A percentile compares a stretch with the other conserved stretches of the same genome.
Conservation (phyloP, 2,888 invertebrate genomes). For the Axea sp. region DNA sequence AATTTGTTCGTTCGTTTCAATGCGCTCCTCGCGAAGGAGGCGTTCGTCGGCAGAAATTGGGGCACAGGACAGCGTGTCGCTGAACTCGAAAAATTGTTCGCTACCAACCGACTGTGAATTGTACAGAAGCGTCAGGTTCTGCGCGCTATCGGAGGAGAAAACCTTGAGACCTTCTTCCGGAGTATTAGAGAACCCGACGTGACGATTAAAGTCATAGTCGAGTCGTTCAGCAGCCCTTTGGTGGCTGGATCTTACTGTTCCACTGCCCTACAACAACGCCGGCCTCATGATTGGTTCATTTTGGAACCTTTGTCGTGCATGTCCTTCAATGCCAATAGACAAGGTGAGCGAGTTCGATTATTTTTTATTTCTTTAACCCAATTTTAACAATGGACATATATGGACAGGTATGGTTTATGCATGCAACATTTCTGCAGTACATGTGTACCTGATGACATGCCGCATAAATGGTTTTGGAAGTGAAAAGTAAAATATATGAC, state of each 20-base stretch:
- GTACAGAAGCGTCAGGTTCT: conserved; percentile 26
- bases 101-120: too few relatives aligned
- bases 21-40: too few relatives aligned
- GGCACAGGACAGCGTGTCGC: too few relatives aligned
- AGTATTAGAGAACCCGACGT: conserved; percentile 32
- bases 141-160: conserved; percentile 23
- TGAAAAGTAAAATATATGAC: too few relatives aligned
- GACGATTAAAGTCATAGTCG: conserved; percentile 60
- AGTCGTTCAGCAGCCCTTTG: conserved; percentile 67
- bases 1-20: too few relatives aligned
- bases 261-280: conserved; percentile 76
- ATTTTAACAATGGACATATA: too few relatives aligned
- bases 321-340: conserved; percentile 97
- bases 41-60: background rate
- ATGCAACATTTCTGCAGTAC: too few relatives aligned
- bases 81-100: too few relatives aligned
- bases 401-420: too few relatives aligned
- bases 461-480: too few relatives aligned
- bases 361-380: too few relatives aligned
- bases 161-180: conserved; percentile 40
- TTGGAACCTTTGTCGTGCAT: conserved; percentile 98
- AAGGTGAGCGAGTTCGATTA: conserved; percentile 85
- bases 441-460: too few relatives aligned
- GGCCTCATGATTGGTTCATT: conserved; percentile 96
- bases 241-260: conserved; percentile 74